Evolutionary conservation across 2,888 invertebrate species (phyloP).

Genomic region (Apantesis nais): DNA sequence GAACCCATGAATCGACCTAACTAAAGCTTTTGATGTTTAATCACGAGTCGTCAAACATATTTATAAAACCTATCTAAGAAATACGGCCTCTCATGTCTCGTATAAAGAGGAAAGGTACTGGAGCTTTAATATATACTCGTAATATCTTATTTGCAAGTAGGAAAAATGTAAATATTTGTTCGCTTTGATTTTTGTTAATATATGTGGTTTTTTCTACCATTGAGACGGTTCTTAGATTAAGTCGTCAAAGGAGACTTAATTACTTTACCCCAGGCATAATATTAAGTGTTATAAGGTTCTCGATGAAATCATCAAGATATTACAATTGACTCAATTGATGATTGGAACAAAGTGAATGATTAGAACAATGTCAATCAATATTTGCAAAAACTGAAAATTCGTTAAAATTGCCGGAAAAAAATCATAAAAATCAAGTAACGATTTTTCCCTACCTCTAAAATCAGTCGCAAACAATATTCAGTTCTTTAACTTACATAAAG

Average conservation of each 20-base stretch:
- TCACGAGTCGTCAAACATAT: not conserved
- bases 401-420: not conserved
- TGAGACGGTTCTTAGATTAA: not conserved
- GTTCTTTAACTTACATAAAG: constrained; percentile 13
- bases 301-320: not conserved
- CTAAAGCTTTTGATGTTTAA: not conserved
- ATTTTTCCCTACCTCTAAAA: constrained; percentile 10
- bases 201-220: not conserved
- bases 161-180: not conserved
- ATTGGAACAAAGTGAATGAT: no score
- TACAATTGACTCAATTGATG: not conserved
- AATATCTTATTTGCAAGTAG: constrained; percentile 7
- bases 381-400: not conserved
- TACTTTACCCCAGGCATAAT: not conserved
- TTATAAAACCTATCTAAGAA: not conserved
- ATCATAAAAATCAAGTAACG: not conserved
- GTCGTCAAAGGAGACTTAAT: not conserved
- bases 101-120: not conserved
- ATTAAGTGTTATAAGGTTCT: not conserved
- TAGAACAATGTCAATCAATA: no score
- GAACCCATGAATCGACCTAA: constrained; percentile 3
- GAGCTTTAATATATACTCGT: not conserved
- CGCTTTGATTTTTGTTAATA: not conserved
- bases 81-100: not conserved
- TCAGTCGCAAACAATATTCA: constrained; percentile 12